Evolutionary conservation across 2,797 vertebrate species (phyloP).

Genomic region (Melanotaenia parkinsoni): DNA sequence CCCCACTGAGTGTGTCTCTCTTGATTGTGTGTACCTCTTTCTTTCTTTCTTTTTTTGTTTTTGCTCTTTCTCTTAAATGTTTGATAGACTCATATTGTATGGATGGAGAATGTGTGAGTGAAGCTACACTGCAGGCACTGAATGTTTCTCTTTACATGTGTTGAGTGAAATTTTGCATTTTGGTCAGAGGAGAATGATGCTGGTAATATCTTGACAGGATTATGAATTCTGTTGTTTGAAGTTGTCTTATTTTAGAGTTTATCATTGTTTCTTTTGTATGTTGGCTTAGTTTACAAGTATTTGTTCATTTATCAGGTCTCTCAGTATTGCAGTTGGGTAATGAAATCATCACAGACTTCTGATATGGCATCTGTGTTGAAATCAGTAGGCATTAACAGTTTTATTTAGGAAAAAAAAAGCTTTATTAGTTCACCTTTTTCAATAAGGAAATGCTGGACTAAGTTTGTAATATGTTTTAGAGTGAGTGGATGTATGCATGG

Average conservation of each 20-base stretch:
- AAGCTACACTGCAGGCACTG: slow-evolving; percentile 4
- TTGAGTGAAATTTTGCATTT: slow-evolving; percentile 26
- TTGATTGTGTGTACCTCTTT: slow-evolving; percentile 19
- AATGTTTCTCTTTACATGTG: slow-evolving; percentile 44
- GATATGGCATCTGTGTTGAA: slow-evolving; percentile 12
- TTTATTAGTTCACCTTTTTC: slow-evolving; percentile 40
- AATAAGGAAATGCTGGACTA: slow-evolving; percentile 20
- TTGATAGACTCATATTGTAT: slow-evolving; percentile 40
- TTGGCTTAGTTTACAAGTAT: slow-evolving; percentile 19
- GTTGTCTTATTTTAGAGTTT: slow-evolving; percentile 36
- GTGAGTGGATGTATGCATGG: slow-evolving; percentile 22
- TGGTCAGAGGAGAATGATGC: slow-evolving; percentile 28
- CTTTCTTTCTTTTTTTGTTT: background rate
- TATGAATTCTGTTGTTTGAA: slow-evolving; percentile 25
- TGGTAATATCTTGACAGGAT: slow-evolving; percentile 15
- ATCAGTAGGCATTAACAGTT: slow-evolving; percentile 31
- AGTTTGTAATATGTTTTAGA: slow-evolving; percentile 31
- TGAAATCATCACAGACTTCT: slow-evolving; percentile 27
- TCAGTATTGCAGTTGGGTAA: slow-evolving; percentile 18
- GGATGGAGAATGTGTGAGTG: slow-evolving; percentile 41
- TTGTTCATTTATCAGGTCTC: slow-evolving; percentile 19
- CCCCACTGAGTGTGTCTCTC: slow-evolving; percentile 33
- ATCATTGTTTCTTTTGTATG: slow-evolving; percentile 17
- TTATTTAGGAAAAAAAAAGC: slow-evolving; percentile 18
- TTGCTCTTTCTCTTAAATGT: slow-evolving; percentile 18